Base-by-base conservation (phyloP, 2,113 vertebrate species). In the Grammomys dolichurus region DNA sequence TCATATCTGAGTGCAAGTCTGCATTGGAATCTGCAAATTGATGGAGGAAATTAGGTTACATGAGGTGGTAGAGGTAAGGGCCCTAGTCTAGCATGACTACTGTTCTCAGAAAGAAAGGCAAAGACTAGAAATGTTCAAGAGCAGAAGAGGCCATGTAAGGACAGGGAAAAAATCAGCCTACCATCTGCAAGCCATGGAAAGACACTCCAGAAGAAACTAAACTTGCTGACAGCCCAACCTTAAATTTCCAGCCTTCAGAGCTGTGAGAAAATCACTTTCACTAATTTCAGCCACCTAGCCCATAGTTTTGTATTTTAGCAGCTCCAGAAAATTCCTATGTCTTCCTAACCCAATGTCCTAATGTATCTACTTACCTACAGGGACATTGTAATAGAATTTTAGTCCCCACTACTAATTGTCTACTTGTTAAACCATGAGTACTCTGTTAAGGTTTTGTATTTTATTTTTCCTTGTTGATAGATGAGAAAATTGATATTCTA, bases 41-140 rank as follows among this genome's bases (percentile, higher is more conserved):
- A 80, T 75, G 87, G n/a, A 65, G 31, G 24, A 40, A 75, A 90
- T 87, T 54, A 54, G 13, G 33, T 91, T 90, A 92, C 82, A 78
- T 46, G 60, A 89, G 11, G 70, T 90, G 24, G 73, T 60, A n/a
- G 73, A 3, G 13, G 48, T 20, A 3, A 14, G 63, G 63, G 26
- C 33, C 36, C n/a, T 54, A 43, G 48, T 51, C 76, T 14, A 40
- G 28, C 72, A 67, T 88, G 60, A 67, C 48, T 24, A 54, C 5
- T 60, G 20, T 56, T n/a, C 28, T 51, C 80, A 43, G 26, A 86
- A 80, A 33, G 51, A 87, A 26, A 93, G 13, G 36, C 40, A 87
- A 85, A 85, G 31, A 46, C 11, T 87, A 94, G 33, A 3, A 19
- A 40, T 65, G 22, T 51, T 12, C 1, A 5, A 20, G 19, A 81